These are phyloP conservation scores for Cygnus olor DNA, from an alignment of 2,797 vertebrate genomes.

Conservation along the genomic window DNA sequence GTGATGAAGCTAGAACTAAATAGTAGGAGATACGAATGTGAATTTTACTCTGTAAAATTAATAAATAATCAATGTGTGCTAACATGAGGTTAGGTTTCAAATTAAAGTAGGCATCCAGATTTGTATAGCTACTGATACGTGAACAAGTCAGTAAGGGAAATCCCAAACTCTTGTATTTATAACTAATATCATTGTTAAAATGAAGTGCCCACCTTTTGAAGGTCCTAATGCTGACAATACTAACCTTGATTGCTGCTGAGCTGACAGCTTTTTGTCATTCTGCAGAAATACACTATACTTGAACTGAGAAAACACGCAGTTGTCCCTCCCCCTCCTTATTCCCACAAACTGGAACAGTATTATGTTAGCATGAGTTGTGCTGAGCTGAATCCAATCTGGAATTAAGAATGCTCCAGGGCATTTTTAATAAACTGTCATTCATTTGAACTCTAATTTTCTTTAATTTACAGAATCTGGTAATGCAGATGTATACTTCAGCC, in stretches of 20 bases:
- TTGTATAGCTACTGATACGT: neutral
- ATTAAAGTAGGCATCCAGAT: neutral
- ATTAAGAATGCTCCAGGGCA: slow-evolving; percentile 55
- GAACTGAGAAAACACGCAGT: neutral
- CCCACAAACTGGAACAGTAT: slow-evolving; percentile 31
- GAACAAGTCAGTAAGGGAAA: neutral
- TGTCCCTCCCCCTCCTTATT: slow-evolving; percentile 31
- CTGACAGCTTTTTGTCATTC: neutral
- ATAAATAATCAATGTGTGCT: neutral
- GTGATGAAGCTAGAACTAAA: neutral
- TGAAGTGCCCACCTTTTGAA: slow-evolving; percentile 1
- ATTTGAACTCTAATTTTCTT: slow-evolving; percentile 62
- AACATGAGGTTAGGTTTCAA: neutral
- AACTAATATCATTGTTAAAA: neutral
- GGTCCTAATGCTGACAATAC: neutral
- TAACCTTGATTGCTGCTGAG: slow-evolving; percentile 21
- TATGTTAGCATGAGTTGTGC: slow-evolving; percentile 37
- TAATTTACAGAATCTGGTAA: slow-evolving; percentile 62
- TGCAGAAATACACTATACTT: neutral
- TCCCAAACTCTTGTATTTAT: neutral
- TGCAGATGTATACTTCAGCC: slow-evolving; percentile 52
- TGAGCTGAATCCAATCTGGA: slow-evolving; percentile 49
- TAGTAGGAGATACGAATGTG: neutral
- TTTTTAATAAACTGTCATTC: slow-evolving; percentile 71
- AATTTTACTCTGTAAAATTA: neutral